Evolutionary conservation across 2,888 invertebrate genomes (phyloP).

Genomic region (Perdita meconis): DNA sequence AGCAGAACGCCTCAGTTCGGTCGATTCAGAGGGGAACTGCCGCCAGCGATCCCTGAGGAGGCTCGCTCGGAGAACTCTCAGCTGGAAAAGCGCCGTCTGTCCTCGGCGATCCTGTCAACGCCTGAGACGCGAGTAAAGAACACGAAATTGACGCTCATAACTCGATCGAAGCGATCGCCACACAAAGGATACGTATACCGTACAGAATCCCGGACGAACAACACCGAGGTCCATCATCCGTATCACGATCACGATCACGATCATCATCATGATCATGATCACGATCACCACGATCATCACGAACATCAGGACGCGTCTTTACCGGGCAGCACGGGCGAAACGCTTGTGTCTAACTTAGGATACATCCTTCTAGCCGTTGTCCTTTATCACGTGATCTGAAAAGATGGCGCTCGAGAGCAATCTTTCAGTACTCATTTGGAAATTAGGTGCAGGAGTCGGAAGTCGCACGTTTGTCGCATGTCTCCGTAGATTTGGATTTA

Average conservation of each 20-base stretch:
- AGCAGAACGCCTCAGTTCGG: constrained; percentile 90
- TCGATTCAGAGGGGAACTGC: constrained; percentile 90
- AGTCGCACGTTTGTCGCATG: background rate
- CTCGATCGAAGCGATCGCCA: constrained; percentile 72
- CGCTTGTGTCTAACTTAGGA: constrained; percentile 75
- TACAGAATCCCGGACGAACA: constrained; percentile 25
- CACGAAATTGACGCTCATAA: constrained; percentile 63
- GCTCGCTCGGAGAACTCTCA: constrained; percentile 77
- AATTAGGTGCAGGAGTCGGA: background rate
- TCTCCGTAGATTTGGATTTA: background rate
- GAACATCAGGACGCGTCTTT: constrained; percentile 38
- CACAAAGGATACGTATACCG: constrained; percentile 57
- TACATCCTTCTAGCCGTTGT: constrained; percentile 76
- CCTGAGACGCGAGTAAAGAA: constrained; percentile 44
- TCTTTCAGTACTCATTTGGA: background rate
- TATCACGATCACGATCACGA: background rate
- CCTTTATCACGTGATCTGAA: constrained; percentile 77
- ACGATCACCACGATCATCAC: constrained; percentile 24
- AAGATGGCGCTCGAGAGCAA: background rate
- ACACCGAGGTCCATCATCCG: background rate
- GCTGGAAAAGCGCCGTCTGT: constrained; percentile 35
- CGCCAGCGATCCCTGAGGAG: constrained; percentile 85
- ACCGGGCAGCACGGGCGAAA: constrained; percentile 73
- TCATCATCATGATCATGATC: constrained; percentile 49
- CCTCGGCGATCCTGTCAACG: constrained; percentile 22